Conservation (phyloP, 2,113 vertebrate genomes). For the Heterochromis multidens region DNA sequence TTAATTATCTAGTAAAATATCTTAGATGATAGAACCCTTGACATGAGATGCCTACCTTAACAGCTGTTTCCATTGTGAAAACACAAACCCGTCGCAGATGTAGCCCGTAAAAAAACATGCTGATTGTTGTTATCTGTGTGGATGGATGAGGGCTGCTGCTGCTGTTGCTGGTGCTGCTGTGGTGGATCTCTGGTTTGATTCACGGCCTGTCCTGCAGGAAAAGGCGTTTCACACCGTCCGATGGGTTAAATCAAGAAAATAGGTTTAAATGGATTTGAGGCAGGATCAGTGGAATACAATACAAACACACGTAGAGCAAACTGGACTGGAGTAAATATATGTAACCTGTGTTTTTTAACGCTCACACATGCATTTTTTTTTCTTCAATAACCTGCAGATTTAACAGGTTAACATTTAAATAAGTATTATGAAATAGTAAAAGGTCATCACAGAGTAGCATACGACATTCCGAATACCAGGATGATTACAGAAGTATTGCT, state of each 20-base stretch:
- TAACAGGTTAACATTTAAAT: background rate
- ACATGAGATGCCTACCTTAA: constrained; percentile 26
- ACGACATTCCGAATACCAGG: background rate
- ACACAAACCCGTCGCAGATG: background rate
- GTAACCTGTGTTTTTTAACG: background rate
- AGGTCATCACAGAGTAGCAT: background rate
- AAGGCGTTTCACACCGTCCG: constrained; percentile 48
- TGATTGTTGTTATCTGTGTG: background rate
- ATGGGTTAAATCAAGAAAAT: constrained; percentile 13
- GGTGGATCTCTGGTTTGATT: background rate
- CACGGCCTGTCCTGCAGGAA: constrained; percentile 48
- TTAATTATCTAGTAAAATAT: background rate
- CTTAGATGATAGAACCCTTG: background rate
- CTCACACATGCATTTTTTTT: background rate
- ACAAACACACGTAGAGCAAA: background rate
- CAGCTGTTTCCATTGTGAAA: constrained; percentile 50
- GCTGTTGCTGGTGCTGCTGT: background rate
- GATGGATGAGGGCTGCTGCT: constrained; percentile 1
- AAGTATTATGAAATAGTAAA: background rate
- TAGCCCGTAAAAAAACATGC: background rate
- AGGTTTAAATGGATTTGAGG: background rate
- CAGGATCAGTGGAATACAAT: background rate
- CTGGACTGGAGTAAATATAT: background rate
- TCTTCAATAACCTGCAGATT: background rate
- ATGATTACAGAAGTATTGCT: background rate